Evolutionary conservation across 2,113 vertebrate genomes (phyloP), one percentile per base, ranked within the genome.

Genomic region (Mionectes macconnelli): DNA sequence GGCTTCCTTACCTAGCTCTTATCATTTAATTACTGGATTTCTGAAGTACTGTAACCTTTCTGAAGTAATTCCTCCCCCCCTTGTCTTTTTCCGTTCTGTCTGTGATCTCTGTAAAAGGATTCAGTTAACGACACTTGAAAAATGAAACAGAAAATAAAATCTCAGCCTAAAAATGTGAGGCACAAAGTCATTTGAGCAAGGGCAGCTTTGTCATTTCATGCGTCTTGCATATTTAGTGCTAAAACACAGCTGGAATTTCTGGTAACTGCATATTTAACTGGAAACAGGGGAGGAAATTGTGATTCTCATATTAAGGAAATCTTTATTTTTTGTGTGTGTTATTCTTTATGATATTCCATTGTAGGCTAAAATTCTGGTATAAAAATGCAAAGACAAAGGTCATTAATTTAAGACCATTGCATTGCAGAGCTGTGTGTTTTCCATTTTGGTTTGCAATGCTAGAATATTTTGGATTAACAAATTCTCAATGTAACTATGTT

Each of bases 31-130:
- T 87, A 23, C 21, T 81, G 23, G 2, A 19, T 91, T 91, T 87
- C 40, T 17, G 52, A 68, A 62, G 27, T 63, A 63, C 39, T 76
- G 30, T 42, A 62, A 73, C 7, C 5, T 31, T 80, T 81, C 12
- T 40, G n/a, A 24, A 81, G 7, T 62, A 5, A 37, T 59, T 31
- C 12, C 3, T 3, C 6, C 0, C 0, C 1, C 12, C 1, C 2
- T 2, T 15, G 4, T 23, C 35, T 57, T 76, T 64, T 57, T 10
- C 19, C 6, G 2, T 78, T 81, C 25, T n/a, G 5, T 35, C 23
- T 44, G 16, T 73, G 50, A 39, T 73, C 40, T 64, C 44, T 56
- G 11, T 70, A 59, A 70, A 91, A 91, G n/a, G 13, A 11, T 42
- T 73, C 40, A 23, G 20, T 84, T 93, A 87, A 69, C 69, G n/a